These are phyloP conservation scores for Anoncus sp. DNA, from an alignment of 2,888 invertebrate genomes.

Conservation along the genomic window DNA sequence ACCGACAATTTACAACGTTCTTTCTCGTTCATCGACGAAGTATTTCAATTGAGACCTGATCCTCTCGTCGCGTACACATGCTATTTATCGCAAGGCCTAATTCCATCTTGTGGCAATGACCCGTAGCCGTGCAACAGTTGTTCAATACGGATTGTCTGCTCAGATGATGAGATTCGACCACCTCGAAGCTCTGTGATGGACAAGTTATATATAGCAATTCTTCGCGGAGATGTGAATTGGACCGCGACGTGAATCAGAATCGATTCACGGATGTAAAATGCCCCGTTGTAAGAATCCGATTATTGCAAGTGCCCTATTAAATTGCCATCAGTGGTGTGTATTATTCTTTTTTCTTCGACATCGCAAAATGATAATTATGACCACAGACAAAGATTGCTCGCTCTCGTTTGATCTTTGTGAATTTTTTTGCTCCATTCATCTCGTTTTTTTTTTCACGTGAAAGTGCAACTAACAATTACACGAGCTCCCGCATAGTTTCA, in stretches of 20 bases:
- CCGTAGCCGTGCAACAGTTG: constrained; percentile 72
- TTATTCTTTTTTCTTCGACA: constrained; percentile 10
- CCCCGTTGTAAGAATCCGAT: constrained; percentile 44
- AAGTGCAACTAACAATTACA: constrained; percentile 42
- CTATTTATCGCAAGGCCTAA: constrained; percentile 76
- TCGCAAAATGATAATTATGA: constrained; percentile 29
- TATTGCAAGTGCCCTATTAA: constrained; percentile 49
- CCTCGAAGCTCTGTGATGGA: constrained; percentile 71
- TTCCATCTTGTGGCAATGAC: constrained; percentile 79
- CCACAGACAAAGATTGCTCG: background rate
- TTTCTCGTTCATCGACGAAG: constrained; percentile 42
- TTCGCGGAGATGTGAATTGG: constrained; percentile 31
- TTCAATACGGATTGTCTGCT: constrained; percentile 18
- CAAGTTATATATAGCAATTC: constrained; percentile 44
- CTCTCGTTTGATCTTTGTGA: constrained; percentile 16
- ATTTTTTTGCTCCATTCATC: constrained; percentile 20
- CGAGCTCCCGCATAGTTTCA: constrained; percentile 6
- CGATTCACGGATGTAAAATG: constrained; percentile 40
- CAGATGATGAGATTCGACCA: constrained; percentile 72
- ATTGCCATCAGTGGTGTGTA: constrained; percentile 38
- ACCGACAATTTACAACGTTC: constrained; percentile 48
- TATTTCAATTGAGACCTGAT: constrained; percentile 75
- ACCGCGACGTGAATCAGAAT: constrained; percentile 56
- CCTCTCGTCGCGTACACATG: constrained; percentile 66
- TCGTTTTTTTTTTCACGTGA: constrained; percentile 20